phyloP scores from a whole-genome alignment of 1,140 invertebrate species.

The Hormaphis cornu region DNA sequence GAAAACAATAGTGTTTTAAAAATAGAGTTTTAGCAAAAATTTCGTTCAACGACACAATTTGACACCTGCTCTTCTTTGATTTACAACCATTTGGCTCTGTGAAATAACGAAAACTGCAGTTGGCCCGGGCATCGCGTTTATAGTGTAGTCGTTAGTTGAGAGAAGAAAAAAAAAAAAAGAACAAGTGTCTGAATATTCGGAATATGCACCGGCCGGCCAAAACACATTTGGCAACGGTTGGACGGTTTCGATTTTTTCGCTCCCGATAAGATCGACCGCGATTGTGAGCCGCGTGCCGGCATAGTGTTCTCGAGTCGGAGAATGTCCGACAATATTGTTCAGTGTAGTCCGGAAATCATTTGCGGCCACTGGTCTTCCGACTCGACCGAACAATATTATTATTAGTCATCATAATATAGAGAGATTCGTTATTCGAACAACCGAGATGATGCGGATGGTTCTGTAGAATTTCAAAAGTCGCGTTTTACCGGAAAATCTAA shows the following conservation, averaged over 20 bases:
- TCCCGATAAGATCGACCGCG: not conserved
- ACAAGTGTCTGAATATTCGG: not conserved
- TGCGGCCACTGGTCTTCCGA: not conserved
- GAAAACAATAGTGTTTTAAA: not conserved
- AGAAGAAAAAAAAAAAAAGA: not conserved
- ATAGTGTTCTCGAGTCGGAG: not conserved
- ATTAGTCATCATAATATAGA: no score
- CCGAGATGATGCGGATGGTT: not conserved
- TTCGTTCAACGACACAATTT: not conserved
- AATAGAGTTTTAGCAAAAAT: not conserved
- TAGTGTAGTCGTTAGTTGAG: not conserved
- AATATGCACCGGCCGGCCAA: not conserved
- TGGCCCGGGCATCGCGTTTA: no score
- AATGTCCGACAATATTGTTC: not conserved
- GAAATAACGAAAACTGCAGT: not conserved
- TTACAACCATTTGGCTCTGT: not conserved
- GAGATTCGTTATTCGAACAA: no score
- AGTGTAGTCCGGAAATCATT: slow-evolving; percentile 7
- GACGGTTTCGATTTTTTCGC: not conserved
- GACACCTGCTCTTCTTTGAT: not conserved
- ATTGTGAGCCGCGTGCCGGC: not conserved
- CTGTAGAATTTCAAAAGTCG: not conserved
- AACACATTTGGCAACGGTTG: slow-evolving; percentile 14
- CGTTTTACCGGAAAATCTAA: not conserved
- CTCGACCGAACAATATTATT: not conserved